Conservation (phyloP, 2,113 vertebrate genomes). For the Pluvialis apricaria region DNA sequence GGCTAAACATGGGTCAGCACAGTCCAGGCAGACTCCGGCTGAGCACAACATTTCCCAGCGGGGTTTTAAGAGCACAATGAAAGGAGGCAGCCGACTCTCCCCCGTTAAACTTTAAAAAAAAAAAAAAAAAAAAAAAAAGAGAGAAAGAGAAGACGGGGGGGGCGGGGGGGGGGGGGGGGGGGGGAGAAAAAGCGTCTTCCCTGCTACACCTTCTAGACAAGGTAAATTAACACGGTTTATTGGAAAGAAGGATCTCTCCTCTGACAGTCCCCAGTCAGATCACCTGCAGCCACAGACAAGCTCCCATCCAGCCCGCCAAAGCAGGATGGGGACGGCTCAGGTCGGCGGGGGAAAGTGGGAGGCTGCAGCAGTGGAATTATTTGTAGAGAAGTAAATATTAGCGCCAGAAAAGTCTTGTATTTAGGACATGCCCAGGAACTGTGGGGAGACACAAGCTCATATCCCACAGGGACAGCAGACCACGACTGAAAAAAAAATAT, state of each 20-base stretch:
- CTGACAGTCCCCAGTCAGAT: no score
- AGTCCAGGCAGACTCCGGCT: background rate
- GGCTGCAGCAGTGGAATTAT: background rate
- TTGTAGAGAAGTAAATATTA: background rate
- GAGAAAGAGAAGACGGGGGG: rapidly evolving
- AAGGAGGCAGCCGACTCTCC: background rate
- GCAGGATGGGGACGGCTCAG: background rate
- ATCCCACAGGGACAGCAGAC: background rate
- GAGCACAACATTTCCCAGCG: conserved; percentile 23
- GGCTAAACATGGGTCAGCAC: conserved; percentile 23
- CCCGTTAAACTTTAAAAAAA: background rate
- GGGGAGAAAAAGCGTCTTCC: background rate
- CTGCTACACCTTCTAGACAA: background rate
- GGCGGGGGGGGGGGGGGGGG: rapidly evolving
- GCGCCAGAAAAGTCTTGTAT: background rate
- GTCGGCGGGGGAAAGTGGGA: rapidly evolving
- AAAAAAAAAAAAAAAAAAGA: rapidly evolving
- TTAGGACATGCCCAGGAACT: background rate
- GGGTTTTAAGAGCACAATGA: conserved; percentile 4
- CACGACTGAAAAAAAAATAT: background rate
- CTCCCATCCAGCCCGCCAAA: background rate
- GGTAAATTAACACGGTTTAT: background rate
- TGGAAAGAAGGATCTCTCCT: background rate
- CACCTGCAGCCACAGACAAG: background rate
- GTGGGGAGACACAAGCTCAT: background rate